Base-by-base conservation (phyloP, 2,888 invertebrate species). In the Acanthosepion lycidas region DNA sequence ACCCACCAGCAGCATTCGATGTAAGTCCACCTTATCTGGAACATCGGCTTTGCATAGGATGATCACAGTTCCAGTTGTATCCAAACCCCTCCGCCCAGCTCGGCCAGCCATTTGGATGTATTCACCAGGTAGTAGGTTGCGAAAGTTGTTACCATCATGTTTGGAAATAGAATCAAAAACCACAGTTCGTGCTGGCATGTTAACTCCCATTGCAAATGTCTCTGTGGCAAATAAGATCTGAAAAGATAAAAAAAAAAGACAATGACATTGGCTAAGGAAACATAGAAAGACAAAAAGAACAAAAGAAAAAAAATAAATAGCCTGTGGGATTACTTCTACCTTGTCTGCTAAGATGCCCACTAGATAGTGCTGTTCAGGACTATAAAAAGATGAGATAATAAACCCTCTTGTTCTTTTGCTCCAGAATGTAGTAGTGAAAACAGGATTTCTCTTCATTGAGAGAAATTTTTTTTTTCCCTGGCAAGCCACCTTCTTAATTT, bases 191-290 rank as follows among this genome's bases (percentile, higher is more conserved):
- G 99, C 99, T 0, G 99, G 99, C 99, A 99, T 99, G 97, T 99
- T 99, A 5, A 99, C 99, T 0, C 99, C 99, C 99, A 99, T 99
- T 0, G 99, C 99, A 97, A 99, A 99, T 0, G 99, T 99, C 98
- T 99, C 99, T 0, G 99, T 99, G 0, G 99, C 99, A 98, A 99
- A 99, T 12, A 99, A 98, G 94, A 99, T 98, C 98, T 99, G 98
- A 5, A 98, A 98, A 20, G 93, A 78, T 8, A 64, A 93, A 33
- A 93, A 33, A 92, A 53, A 55, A 91, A 48, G 2, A 64, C 64
- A 64, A 15, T 51, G n/a, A 28, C 42, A 12, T 53, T 42, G 9
- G 49, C 15, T 42, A 94, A 2, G 48, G n/a, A 94, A 55, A n/a
- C 42, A 55, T n/a, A 94, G 28, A 64, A 64, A 26, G 59, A 26